These are phyloP conservation scores for Vultur gryphus DNA, from an alignment of 2,797 vertebrate species.

Conservation along the genomic window DNA sequence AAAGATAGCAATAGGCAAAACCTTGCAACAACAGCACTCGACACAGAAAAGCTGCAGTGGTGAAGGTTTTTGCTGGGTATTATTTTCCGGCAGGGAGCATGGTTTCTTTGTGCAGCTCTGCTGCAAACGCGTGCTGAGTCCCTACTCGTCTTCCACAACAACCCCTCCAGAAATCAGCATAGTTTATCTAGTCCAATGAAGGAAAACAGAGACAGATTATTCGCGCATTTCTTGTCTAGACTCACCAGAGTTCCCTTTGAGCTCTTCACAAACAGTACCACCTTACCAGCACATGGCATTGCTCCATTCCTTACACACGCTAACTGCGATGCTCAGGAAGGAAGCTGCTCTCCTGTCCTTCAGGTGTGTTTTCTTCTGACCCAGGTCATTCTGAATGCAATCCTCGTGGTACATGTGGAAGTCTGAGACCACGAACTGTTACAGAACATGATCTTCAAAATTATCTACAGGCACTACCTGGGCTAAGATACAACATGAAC, in stretches of 20 bases:
- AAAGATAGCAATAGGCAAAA: not conserved
- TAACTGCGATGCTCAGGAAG: too few relatives aligned
- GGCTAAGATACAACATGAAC: not conserved
- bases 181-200: not conserved
- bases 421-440: not conserved
- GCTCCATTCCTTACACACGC: accelerated
- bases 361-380: not conserved
- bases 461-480: not conserved
- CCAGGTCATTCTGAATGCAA: not conserved
- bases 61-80: not conserved
- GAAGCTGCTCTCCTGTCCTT: not conserved
- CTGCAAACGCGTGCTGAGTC: not conserved
- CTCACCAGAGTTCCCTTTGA: not conserved
- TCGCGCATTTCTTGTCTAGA: not conserved
- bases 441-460: not conserved
- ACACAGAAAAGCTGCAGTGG: too few relatives aligned
- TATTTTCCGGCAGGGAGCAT: too few relatives aligned
- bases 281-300: accelerated
- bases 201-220: not conserved
- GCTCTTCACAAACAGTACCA: not conserved
- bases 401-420: not conserved
- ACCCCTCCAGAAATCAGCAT: too few relatives aligned
- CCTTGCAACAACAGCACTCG: not conserved
- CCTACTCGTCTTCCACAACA: not conserved
- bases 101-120: not conserved